phyloP scores from a whole-genome alignment of 2,888 invertebrate species.

The Mimumesa dahlbomi region DNA sequence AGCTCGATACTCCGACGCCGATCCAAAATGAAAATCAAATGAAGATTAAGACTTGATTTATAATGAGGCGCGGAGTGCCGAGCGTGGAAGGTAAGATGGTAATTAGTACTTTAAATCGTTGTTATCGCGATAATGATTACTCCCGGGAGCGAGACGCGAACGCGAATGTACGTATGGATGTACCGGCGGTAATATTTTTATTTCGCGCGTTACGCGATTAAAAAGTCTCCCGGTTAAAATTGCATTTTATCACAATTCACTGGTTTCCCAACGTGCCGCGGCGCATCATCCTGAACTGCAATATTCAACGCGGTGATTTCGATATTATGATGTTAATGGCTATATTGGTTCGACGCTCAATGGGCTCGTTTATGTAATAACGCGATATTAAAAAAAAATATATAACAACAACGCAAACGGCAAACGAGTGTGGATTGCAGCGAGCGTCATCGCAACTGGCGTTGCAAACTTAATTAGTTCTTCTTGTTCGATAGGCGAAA shows the following conservation, averaged over 20 bases:
- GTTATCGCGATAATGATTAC: neutral
- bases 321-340: too few species aligned
- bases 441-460: neutral
- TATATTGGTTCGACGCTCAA: too few species aligned
- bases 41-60: slow-evolving; percentile 52
- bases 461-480: too few species aligned
- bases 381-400: too few species aligned
- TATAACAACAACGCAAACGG: too few species aligned
- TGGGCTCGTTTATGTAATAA: too few species aligned
- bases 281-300: neutral
- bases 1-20: slow-evolving; percentile 42
- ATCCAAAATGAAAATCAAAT: slow-evolving; percentile 56
- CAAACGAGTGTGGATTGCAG: neutral
- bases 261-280: neutral
- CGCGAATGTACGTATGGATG: neutral
- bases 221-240: neutral
- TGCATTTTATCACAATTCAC: neutral
- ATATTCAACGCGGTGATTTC: too few species aligned
- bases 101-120: slow-evolving; percentile 28
- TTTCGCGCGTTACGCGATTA: neutral
- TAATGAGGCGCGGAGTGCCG: neutral
- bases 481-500: too few species aligned
- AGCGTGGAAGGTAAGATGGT: slow-evolving; percentile 1
- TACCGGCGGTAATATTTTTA: neutral
- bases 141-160: neutral